Evolutionary conservation across 2,888 invertebrate species (phyloP), one percentile per base, ranked within the genome.

Genomic region (Venustoraphidia nigricollis): DNA sequence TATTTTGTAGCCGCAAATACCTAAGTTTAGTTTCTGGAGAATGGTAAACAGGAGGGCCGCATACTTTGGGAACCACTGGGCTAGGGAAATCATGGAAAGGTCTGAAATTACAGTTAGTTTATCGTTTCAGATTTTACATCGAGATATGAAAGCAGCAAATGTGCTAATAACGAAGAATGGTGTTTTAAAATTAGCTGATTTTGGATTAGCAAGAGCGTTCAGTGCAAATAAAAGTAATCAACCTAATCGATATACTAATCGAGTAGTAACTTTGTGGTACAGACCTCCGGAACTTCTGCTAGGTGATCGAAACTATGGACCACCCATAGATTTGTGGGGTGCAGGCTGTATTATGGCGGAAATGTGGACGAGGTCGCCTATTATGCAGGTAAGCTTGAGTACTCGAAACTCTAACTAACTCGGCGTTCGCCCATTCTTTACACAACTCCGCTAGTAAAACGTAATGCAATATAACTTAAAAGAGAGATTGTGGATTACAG

Each of bases 341-440:
- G 96, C 94, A 0, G 98, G 98, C 0, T 99, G 98, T 63, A 98
- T 98, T 53, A 97, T 98, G 97, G 97, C 97, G 0, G 98, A 98
- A 71, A 92, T 98, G 92, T 98, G 97, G 97, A 97, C 95, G 0
- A 71, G 86, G 13, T 85, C 85, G 5, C 97, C 92, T 0, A 91
- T 92, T 51, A 91, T 92, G 90, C 90, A 90, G 67, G 27, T 27
- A 27, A 27, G 6, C 27, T 27, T 6, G 27, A 27, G 6, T 27
- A 27, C 27, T 27, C 68, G 34, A n/a, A n/a, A 14, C 27, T 2
- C 39, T 14, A 39, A 38, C 27, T 49, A 11, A 2, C 11, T 35
- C 10, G 34, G 14, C 2, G 9, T 35, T 17, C 37, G 14, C 11
- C n/a, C n/a, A 34, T 46, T 39, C 46, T 1, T 3, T 10, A 17